Conservation (phyloP, 1,140 invertebrate genomes). For the Philopotamus ludificatus region DNA sequence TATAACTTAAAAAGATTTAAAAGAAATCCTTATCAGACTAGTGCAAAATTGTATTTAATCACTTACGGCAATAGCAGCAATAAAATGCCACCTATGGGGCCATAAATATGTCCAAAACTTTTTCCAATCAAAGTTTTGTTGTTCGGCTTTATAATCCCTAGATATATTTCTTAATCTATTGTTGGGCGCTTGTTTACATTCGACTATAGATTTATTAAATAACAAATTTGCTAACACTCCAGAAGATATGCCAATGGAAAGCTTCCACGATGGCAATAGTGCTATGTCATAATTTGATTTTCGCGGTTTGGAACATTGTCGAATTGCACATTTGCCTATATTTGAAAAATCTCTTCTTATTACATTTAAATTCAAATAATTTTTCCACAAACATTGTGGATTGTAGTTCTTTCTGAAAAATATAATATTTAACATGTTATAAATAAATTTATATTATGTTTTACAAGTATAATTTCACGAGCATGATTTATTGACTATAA, state of each 20-base stretch:
- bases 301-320: not conserved
- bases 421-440: not conserved
- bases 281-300: slow-evolving; percentile 24
- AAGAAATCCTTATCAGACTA: not conserved
- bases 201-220: slow-evolving; percentile 26
- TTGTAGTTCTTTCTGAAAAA: slow-evolving; percentile 11
- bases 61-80: slow-evolving; percentile 36
- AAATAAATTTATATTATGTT: not conserved
- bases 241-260: slow-evolving; percentile 28
- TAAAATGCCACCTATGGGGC: slow-evolving; percentile 34
- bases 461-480: no score
- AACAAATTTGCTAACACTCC: slow-evolving; percentile 29
- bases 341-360: slow-evolving; percentile 13
- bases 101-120: slow-evolving; percentile 35
- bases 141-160: slow-evolving; percentile 21
- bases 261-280: slow-evolving; percentile 33
- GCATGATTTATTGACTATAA: no score
- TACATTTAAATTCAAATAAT: not conserved
- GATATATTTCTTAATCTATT: slow-evolving; percentile 1
- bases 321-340: slow-evolving; percentile 8
- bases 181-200: slow-evolving; percentile 30
- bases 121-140: slow-evolving; percentile 37
- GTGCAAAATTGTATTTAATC: no score
- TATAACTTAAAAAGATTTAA: not conserved
- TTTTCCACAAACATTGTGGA: slow-evolving; percentile 18